A percentile compares a stretch with the other conserved stretches of the same genome.
Conservation (phyloP, 2,113 vertebrate species). For the Tetrax tetrax region DNA sequence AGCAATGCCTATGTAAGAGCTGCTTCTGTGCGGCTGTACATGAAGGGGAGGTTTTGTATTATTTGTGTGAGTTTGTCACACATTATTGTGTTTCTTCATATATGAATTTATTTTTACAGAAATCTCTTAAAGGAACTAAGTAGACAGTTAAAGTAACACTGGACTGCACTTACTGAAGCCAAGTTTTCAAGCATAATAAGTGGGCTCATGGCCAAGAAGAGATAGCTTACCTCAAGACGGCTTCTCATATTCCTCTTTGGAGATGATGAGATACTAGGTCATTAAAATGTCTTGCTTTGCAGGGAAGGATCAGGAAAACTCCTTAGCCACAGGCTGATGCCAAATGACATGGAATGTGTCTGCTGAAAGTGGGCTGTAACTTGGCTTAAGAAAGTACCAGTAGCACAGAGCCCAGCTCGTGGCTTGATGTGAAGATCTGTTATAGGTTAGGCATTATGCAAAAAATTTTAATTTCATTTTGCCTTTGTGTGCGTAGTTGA, state of each 20-base stretch:
- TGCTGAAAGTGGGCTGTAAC: neutral
- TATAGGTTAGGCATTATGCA: neutral
- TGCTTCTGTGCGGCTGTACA: neutral
- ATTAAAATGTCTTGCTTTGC: neutral
- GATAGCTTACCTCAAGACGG: neutral
- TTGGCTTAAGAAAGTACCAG: neutral
- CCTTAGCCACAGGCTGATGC: neutral
- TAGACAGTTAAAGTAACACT: neutral
- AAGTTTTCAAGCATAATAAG: neutral
- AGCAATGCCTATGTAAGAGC: neutral
- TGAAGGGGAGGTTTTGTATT: neutral
- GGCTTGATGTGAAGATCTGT: neutral
- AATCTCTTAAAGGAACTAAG: neutral
- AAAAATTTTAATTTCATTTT: neutral
- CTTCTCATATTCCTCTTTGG: neutral
- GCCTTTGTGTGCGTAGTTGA: neutral
- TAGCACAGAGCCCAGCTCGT: neutral
- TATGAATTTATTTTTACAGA: neutral
- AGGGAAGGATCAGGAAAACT: neutral
- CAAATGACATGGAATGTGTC: neutral
- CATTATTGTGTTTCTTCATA: neutral
- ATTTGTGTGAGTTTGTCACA: neutral
- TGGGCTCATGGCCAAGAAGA: neutral
- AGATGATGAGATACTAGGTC: neutral
- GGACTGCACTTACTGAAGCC: neutral